phyloP scores from a whole-genome alignment of 2,888 invertebrate genomes.

The Hydroisotoma schaefferi region DNA sequence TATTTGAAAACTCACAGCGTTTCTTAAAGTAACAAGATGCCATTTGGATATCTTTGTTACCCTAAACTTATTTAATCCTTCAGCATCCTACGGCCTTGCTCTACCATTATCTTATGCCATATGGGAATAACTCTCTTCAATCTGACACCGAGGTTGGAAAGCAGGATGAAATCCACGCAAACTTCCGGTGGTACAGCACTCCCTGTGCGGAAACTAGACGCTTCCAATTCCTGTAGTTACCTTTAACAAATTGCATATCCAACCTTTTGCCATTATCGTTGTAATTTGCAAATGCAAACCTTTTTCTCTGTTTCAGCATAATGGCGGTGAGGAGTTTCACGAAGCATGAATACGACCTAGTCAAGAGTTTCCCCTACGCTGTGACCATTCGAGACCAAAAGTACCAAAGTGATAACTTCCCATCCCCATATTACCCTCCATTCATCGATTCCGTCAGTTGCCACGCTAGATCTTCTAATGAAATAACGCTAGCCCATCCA shows the following conservation, averaged over 20 bases:
- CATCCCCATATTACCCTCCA: slow-evolving; percentile 19
- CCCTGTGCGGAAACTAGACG: slow-evolving; percentile 17
- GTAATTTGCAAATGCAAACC: no score
- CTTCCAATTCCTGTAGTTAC: slow-evolving; percentile 21
- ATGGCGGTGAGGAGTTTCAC: slow-evolving; percentile 21
- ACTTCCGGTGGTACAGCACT: slow-evolving; percentile 29
- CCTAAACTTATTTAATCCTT: background rate
- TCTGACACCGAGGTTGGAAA: background rate
- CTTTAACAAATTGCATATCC: background rate
- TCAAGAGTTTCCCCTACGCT: slow-evolving; percentile 24
- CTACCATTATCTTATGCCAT: slow-evolving; percentile 21
- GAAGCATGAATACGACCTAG: slow-evolving; percentile 19
- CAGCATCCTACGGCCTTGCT: slow-evolving; percentile 27
- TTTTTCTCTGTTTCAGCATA: slow-evolving; percentile 2
- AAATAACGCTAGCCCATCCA: slow-evolving; percentile 19
- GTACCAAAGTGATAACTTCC: slow-evolving; percentile 20
- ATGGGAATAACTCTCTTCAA: background rate
- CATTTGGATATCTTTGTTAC: no score
- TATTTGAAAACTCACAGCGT: no score
- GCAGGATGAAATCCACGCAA: slow-evolving; percentile 23
- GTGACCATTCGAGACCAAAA: slow-evolving; percentile 20
- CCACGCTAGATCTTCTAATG: slow-evolving; percentile 14
- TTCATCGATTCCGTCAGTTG: slow-evolving; percentile 16
- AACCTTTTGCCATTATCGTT: no score
- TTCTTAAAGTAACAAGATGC: no score